These are phyloP conservation scores for Ascaphus truei DNA, from an alignment of 2,113 vertebrate species.

Conservation along the genomic window DNA sequence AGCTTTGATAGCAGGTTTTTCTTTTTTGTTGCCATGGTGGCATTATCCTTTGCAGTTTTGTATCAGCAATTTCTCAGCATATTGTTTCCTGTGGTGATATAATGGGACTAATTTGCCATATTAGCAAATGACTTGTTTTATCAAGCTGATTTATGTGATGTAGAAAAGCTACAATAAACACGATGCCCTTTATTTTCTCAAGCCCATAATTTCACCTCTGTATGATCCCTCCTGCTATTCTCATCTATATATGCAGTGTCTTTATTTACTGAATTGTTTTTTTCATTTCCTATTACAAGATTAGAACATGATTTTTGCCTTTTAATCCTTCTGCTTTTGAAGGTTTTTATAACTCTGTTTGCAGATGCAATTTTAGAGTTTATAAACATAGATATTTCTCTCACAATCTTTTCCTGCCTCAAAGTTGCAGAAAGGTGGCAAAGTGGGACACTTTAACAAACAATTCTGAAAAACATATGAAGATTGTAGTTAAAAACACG, in stretches of 20 bases:
- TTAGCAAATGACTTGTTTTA: slow-evolving; percentile 36
- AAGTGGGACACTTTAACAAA: too few species aligned
- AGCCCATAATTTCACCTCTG: slow-evolving; percentile 11
- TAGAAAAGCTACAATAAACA: slow-evolving; percentile 22
- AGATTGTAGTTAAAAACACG: too few species aligned
- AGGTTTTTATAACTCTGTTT: too few species aligned
- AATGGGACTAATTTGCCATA: slow-evolving; percentile 31
- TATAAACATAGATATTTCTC: too few species aligned
- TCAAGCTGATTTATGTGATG: slow-evolving; percentile 33
- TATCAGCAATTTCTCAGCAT: slow-evolving; percentile 1
- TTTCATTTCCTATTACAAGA: background rate
- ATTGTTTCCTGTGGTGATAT: slow-evolving; percentile 31
- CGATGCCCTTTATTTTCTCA: slow-evolving; percentile 4
- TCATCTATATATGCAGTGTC: background rate
- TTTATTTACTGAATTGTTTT: slow-evolving; percentile 17
- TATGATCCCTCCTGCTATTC: slow-evolving; percentile 23
- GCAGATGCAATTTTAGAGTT: too few species aligned
- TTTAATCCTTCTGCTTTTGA: too few species aligned
- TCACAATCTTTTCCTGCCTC: too few species aligned
- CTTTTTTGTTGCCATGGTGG: slow-evolving; percentile 18
- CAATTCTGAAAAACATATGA: too few species aligned
- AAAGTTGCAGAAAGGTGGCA: too few species aligned
- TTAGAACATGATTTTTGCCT: background rate
- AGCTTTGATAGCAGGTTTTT: slow-evolving; percentile 24
- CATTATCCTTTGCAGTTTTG: slow-evolving; percentile 22